Base-by-base conservation (phyloP, 2,113 vertebrate species). In the Amphilophus citrinellus region DNA sequence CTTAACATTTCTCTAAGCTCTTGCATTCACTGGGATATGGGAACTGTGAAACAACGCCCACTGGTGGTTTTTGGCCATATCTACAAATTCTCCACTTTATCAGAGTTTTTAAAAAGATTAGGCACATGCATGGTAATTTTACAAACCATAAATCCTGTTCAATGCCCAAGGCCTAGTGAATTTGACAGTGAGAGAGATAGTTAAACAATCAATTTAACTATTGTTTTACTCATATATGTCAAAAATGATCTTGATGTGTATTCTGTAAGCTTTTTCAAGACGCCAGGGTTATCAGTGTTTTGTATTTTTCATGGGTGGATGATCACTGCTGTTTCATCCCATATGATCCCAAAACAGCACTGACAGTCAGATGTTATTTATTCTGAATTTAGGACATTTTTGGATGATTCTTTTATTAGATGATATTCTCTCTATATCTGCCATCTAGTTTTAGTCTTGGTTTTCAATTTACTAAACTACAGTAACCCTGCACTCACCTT, bases 21-120 rank as follows among this genome's bases (percentile, higher is more conserved):
- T 11, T 9, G 0, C 50, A 3, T 53, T 47, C 0, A 0, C 10
- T 50, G 50, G 17, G 22, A 30, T 50, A 39, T 39, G 37, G 37
- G 37, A 85, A 20, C 3, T 68, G 83, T 61, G 20, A 78, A 76
- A 81, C 77, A n/a, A 2, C 10, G 81, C 81, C 90, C 81, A 76
- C 91, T 90, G 84, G 90, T 91, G 91, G 80, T 20, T 18, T 30
- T 68, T 47, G 13, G 13, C 10, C 10, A 61, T 6, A 7, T 66
- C 44, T 32, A 14, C 57, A 18, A 61, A 65, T 32, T 53, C 47
- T 53, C 10, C 47, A 73, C 17, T 10, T 39, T 20, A 20, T 53
- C 10, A 0, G 0, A 18, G 17, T 44, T 53, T 53, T 50, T 20
- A 32, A 73, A 73, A 71, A 50, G 24, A 68, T 30, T 53, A 18